Conservation (phyloP, 2,797 vertebrate genomes). For the Leptodactylus fallax region DNA sequence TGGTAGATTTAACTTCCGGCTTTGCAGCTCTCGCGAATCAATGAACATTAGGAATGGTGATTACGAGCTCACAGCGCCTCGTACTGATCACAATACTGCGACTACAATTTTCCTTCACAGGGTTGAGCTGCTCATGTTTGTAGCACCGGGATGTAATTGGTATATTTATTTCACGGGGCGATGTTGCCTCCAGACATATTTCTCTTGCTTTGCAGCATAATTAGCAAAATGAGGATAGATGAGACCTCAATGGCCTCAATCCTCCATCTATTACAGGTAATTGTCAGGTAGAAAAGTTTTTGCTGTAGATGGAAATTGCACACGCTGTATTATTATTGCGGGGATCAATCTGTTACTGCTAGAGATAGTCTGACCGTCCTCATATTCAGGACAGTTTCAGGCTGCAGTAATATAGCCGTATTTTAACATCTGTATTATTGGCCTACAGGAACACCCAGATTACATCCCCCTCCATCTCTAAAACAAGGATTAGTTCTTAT, state of each 20-base stretch:
- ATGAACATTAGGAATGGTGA: constrained; percentile 38
- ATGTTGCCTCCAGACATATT: background rate
- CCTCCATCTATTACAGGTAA: constrained; percentile 44
- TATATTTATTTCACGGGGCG: background rate
- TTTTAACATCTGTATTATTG: background rate
- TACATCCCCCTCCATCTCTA: no score
- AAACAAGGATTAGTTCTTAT: no score
- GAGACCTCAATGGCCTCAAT: constrained; percentile 33
- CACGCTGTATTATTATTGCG: background rate
- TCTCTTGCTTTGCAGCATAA: constrained; percentile 16
- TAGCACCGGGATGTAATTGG: constrained; percentile 5
- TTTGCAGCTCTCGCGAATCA: constrained; percentile 23
- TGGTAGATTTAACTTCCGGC: background rate
- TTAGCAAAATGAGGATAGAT: constrained; percentile 35
- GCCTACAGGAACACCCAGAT: no score
- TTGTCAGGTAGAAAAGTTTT: constrained; percentile 40
- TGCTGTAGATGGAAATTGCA: constrained; percentile 21
- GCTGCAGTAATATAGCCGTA: background rate
- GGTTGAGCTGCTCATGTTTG: constrained; percentile 1
- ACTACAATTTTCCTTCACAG: background rate
- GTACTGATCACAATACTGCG: background rate
- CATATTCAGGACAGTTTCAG: background rate
- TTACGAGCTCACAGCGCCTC: background rate
- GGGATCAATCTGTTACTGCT: constrained; percentile 3
- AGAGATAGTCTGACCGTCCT: background rate